phyloP scores from a whole-genome alignment of 2,797 vertebrate species.

The Protonibea diacanthus region DNA sequence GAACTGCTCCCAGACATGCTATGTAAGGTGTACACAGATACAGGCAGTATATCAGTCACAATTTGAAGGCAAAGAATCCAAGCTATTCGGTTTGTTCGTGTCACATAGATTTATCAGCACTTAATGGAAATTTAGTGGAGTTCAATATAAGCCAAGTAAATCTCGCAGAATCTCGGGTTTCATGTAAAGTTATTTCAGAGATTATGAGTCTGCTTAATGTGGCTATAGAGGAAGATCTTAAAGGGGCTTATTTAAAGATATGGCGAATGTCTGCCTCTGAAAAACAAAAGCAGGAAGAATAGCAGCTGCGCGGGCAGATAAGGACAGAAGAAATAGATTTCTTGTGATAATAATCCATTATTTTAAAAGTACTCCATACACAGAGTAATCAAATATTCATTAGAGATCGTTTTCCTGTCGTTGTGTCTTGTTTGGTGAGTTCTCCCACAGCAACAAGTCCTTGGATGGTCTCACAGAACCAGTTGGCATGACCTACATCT shows the following conservation, averaged over 20 bases:
- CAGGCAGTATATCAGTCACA: conserved; percentile 13
- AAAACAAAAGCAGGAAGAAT: conserved; percentile 26
- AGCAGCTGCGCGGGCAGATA: background rate
- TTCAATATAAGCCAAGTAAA: conserved; percentile 13
- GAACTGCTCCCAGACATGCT: conserved; percentile 13
- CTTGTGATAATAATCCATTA: conserved; percentile 4
- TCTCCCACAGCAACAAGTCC: conserved; percentile 14
- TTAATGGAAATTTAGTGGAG: conserved; percentile 1
- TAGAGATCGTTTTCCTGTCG: conserved; percentile 5
- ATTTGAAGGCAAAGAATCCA: conserved; percentile 10
- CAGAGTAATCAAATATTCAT: conserved; percentile 35
- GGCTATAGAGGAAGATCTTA: background rate
- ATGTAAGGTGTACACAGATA: conserved; percentile 6
- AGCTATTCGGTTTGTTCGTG: background rate
- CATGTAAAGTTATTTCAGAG: conserved; percentile 22
- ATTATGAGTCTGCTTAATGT: conserved; percentile 24
- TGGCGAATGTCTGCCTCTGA: conserved; percentile 9
- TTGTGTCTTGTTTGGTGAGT: conserved; percentile 2
- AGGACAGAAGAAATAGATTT: background rate
- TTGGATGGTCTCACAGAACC: conserved; percentile 14
- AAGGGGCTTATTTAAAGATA: background rate
- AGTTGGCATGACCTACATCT: conserved; percentile 24
- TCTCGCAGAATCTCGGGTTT: conserved; percentile 27
- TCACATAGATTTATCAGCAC: conserved; percentile 1
- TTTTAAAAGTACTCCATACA: conserved; percentile 4